These are phyloP conservation scores for Oscheius onirici DNA, from an alignment of 2,888 invertebrate species.

Conservation along the genomic window DNA sequence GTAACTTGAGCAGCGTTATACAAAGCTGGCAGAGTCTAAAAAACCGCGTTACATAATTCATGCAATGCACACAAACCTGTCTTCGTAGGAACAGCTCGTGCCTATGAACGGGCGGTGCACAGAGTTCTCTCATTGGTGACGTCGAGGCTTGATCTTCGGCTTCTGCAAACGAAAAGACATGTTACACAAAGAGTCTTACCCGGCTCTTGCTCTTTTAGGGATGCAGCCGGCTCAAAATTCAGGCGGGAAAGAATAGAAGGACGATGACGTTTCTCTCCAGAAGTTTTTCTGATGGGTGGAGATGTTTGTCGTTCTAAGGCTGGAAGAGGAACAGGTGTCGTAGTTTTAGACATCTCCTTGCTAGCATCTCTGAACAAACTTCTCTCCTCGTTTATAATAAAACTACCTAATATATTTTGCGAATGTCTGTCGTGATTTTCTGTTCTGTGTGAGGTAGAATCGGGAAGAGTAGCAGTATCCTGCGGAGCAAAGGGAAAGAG, in stretches of 20 bases:
- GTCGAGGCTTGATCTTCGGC: slow-evolving; percentile 4
- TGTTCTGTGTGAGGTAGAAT: slow-evolving; percentile 37
- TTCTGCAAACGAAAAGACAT: slow-evolving; percentile 1
- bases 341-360: neutral
- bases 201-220: slow-evolving; percentile 45
- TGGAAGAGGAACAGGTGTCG: neutral
- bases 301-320: neutral
- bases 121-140: slow-evolving; percentile 23
- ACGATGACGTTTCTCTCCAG: slow-evolving; percentile 33
- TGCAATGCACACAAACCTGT: slow-evolving; percentile 8
- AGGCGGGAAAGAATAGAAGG: slow-evolving; percentile 48
- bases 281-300: slow-evolving; percentile 7
- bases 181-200: slow-evolving; percentile 16
- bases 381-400: neutral
- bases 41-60: neutral
- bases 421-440: slow-evolving; percentile 41
- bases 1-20: neutral
- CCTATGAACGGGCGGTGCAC: slow-evolving; percentile 24
- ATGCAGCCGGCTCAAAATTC: slow-evolving; percentile 47
- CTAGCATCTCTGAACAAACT: neutral
- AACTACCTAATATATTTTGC: slow-evolving; percentile 44
- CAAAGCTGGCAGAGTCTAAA: slow-evolving; percentile 24
- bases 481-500: slow-evolving; percentile 49
- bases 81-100: slow-evolving; percentile 28
- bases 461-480: slow-evolving; percentile 36